Conservation (phyloP, 2,888 invertebrate species). For the Serrognathus titanus region DNA sequence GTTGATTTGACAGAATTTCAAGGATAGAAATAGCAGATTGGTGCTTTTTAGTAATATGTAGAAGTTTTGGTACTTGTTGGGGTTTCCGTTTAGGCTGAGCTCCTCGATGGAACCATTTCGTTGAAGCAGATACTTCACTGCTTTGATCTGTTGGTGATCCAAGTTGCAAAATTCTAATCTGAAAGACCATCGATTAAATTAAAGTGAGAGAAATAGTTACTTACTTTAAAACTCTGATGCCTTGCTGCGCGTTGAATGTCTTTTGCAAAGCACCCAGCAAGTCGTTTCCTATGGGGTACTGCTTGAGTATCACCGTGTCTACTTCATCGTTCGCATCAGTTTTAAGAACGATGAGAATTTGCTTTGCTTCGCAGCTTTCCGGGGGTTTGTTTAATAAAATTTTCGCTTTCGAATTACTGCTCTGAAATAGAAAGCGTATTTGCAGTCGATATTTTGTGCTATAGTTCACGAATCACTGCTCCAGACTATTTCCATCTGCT, state of each 20-base stretch:
- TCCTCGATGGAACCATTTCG: conserved; percentile 33
- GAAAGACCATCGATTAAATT: not conserved
- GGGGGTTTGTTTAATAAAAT: too few relatives aligned
- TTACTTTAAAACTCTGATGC: conserved; percentile 19
- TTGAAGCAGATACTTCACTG: conserved; percentile 33
- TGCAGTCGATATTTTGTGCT: too few relatives aligned
- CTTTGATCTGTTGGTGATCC: conserved; percentile 34
- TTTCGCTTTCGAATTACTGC: too few relatives aligned
- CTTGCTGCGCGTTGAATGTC: conserved; percentile 14
- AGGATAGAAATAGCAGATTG: conserved; percentile 34
- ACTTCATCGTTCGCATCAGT: conserved; percentile 1
- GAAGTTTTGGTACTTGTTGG: conserved; percentile 39
- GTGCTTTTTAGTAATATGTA: conserved; percentile 33
- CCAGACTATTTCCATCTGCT: too few relatives aligned
- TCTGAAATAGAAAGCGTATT: too few relatives aligned
- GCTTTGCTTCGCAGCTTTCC: too few relatives aligned
- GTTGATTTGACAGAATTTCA: conserved; percentile 41
- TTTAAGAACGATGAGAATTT: conserved; percentile 5
- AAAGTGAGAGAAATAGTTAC: not conserved
- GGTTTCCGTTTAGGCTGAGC: conserved; percentile 43
- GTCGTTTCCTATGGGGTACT: conserved; percentile 17
- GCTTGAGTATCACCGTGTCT: conserved; percentile 18
- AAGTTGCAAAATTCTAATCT: conserved; percentile 42
- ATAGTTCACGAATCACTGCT: too few relatives aligned
- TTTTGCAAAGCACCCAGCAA: conserved; percentile 20